Conservation (phyloP, 1,140 invertebrate genomes). For the Eurosta solidaginis region DNA sequence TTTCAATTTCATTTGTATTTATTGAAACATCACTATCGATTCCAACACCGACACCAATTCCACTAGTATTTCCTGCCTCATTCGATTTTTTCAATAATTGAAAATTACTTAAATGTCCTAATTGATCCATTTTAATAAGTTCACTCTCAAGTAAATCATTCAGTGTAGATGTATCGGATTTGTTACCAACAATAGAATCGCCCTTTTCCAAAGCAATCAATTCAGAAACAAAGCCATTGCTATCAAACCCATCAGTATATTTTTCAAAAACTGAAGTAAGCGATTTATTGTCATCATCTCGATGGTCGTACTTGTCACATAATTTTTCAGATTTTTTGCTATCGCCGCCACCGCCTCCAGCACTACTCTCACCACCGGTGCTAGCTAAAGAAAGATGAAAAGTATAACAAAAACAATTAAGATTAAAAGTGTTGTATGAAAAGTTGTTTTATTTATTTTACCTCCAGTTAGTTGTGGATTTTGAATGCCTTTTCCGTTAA, state of each 20-base stretch:
- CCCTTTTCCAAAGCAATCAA: conserved; percentile 39
- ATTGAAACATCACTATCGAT: not conserved
- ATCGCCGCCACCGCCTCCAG: conserved; percentile 1
- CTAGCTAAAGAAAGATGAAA: conserved; percentile 3
- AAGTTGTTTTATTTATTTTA: conserved; percentile 11
- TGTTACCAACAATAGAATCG: conserved; percentile 29
- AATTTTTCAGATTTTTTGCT: conserved; percentile 10
- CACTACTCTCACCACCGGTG: conserved; percentile 40
- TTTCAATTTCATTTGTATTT: conserved; percentile 26
- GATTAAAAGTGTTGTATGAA: not conserved
- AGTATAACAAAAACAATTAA: not conserved
- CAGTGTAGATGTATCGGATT: conserved; percentile 5
- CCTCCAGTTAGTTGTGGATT: not conserved
- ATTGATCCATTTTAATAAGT: conserved; percentile 34
- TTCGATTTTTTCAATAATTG: not conserved
- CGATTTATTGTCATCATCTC: conserved; percentile 54
- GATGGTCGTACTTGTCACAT: conserved; percentile 36
- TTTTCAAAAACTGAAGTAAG: conserved; percentile 49
- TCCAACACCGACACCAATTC: not conserved
- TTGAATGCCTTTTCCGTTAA: not conserved
- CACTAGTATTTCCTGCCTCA: not conserved
- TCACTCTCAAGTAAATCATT: conserved; percentile 43
- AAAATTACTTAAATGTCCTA: conserved; percentile 2
- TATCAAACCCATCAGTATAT: conserved; percentile 54
- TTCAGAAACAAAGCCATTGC: conserved; percentile 53